phyloP scores from a whole-genome alignment of 2,797 vertebrate genomes.

The Siniperca scherzeri region DNA sequence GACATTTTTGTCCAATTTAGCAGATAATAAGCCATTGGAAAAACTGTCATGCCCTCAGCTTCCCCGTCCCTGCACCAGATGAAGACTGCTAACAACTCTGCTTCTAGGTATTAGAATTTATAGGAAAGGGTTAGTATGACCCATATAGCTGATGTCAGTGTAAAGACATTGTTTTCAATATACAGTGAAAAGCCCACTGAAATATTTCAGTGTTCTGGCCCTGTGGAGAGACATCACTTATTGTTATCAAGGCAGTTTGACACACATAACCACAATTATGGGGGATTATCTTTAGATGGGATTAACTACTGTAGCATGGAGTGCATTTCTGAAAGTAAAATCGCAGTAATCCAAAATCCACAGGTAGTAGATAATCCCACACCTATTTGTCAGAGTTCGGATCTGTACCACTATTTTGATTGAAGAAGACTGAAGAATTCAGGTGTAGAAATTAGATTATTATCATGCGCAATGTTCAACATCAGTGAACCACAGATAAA shows the following conservation, averaged over 20 bases:
- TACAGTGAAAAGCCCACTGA: constrained; percentile 11
- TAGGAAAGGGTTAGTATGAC: constrained; percentile 14
- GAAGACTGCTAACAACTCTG: constrained; percentile 26
- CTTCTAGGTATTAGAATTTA: constrained; percentile 14
- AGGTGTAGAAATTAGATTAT: constrained; percentile 53
- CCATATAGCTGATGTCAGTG: constrained; percentile 14
- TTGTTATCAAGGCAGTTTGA: constrained; percentile 58
- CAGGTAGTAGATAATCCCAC: constrained; percentile 72
- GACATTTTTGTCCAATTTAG: constrained; percentile 51
- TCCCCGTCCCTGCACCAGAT: constrained; percentile 22
- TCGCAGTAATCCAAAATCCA: constrained; percentile 72
- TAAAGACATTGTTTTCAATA: constrained; percentile 42
- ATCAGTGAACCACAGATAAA: constrained; percentile 11
- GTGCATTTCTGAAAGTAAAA: constrained; percentile 73
- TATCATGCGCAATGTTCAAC: constrained; percentile 28
- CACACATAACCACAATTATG: constrained; percentile 66
- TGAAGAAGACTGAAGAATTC: constrained; percentile 34
- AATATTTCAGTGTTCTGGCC: constrained; percentile 30
- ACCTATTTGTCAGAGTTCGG: constrained; percentile 58
- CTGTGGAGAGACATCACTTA: constrained; percentile 29
- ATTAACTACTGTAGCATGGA: constrained; percentile 63
- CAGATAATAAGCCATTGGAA: constrained; percentile 44
- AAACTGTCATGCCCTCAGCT: constrained; percentile 32
- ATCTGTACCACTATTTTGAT: constrained; percentile 69
- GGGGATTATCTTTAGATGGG: constrained; percentile 76